These are phyloP conservation scores for Alces alces DNA, from an alignment of 2,113 vertebrate species.

Conservation along the genomic window DNA sequence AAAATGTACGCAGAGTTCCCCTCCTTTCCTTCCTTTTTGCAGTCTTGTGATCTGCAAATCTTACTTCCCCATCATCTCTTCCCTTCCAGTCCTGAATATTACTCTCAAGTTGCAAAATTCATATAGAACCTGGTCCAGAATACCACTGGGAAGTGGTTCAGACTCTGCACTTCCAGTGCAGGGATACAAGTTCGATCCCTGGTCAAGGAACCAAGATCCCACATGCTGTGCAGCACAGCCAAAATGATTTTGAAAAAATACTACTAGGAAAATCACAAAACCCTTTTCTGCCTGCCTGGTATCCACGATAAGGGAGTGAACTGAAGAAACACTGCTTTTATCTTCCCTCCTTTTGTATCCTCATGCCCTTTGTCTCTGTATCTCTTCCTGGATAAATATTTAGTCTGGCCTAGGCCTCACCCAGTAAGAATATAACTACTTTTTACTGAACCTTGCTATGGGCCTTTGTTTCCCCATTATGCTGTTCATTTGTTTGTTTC, in stretches of 20 bases:
- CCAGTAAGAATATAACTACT: neutral
- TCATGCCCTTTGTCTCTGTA: neutral
- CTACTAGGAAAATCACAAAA: neutral
- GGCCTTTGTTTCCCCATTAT: neutral
- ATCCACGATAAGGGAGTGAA: neutral
- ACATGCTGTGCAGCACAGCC: neutral
- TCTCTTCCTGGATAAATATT: neutral
- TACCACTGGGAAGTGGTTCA: neutral
- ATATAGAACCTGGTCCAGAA: neutral
- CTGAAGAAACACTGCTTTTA: neutral
- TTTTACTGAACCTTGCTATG: neutral
- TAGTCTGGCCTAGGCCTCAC: neutral
- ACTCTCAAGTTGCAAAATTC: neutral
- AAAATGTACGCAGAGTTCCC: neutral
- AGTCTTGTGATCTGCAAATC: neutral
- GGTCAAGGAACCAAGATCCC: neutral
- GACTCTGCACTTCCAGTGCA: accelerated
- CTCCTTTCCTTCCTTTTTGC: neutral
- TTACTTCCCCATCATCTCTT: neutral
- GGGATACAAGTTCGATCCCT: neutral
- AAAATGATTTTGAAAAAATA: neutral
- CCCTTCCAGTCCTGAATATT: neutral
- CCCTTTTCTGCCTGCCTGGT: neutral
- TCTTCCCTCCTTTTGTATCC: neutral
- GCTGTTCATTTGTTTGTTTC: neutral